These are phyloP conservation scores for Bagarius yarrelli DNA, from an alignment of 2,113 vertebrate genomes.

Conservation along the genomic window DNA sequence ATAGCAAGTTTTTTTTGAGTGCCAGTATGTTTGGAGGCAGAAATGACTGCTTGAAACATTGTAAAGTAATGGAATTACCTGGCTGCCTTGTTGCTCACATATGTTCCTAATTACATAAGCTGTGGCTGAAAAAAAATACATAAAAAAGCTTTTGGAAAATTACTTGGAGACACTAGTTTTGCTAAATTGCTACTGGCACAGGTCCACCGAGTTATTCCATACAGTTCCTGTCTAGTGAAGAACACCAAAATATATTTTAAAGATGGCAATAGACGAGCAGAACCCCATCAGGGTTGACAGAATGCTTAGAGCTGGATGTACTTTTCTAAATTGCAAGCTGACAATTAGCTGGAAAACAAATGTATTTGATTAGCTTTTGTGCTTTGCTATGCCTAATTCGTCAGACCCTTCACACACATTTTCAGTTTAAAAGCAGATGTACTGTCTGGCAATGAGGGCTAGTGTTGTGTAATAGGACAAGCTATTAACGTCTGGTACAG, in stretches of 20 bases:
- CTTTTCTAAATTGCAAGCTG: conserved; percentile 3
- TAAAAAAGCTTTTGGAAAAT: conserved; percentile 58
- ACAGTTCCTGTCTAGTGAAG: conserved; percentile 35
- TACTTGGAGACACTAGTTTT: conserved; percentile 57
- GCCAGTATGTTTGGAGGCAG: conserved; percentile 22
- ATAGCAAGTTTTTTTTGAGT: conserved; percentile 21
- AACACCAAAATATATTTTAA: conserved; percentile 15
- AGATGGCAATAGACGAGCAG: neutral
- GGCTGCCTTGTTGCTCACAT: conserved; percentile 56
- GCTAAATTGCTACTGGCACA: conserved; percentile 54
- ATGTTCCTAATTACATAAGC: conserved; percentile 66
- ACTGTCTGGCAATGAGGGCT: conserved; percentile 36
- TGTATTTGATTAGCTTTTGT: conserved; percentile 28
- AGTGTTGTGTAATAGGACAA: conserved; percentile 59
- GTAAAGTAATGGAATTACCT: conserved; percentile 52
- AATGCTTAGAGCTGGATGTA: conserved; percentile 22
- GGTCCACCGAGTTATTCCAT: conserved; percentile 51
- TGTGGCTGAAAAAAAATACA: conserved; percentile 49
- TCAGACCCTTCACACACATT: conserved; percentile 16
- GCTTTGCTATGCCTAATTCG: conserved; percentile 22
- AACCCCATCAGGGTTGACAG: conserved; percentile 18
- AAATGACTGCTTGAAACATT: conserved; percentile 42
- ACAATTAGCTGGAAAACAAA: conserved; percentile 14
- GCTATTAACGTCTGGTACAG: conserved; percentile 50
- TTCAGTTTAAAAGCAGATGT: conserved; percentile 44